phyloP scores from a whole-genome alignment of 2,797 vertebrate genomes.

The Hozukius guyotensis region DNA sequence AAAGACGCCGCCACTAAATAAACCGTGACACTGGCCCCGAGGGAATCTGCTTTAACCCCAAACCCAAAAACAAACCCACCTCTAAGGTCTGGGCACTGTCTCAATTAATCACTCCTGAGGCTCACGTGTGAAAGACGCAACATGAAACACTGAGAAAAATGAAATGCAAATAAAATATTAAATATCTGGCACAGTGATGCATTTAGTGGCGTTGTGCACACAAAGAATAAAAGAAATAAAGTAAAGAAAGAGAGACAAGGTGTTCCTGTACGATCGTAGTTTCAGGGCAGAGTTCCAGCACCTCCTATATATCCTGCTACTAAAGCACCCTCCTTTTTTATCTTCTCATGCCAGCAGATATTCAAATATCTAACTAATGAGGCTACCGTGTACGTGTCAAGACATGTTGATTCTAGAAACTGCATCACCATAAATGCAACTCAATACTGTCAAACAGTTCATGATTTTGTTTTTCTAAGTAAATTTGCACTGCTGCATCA shows the following conservation, averaged over 20 bases:
- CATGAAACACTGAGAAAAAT: not conserved
- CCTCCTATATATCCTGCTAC: slow-evolving; percentile 15
- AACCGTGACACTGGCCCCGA: slow-evolving; percentile 33
- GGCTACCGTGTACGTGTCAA: not conserved
- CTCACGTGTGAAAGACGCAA: slow-evolving; percentile 10
- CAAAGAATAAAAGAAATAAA: not conserved
- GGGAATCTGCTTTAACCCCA: slow-evolving; percentile 58
- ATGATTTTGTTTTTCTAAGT: not conserved
- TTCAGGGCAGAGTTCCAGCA: slow-evolving; percentile 56
- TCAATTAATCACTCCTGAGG: slow-evolving; percentile 33
- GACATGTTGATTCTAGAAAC: slow-evolving; percentile 14
- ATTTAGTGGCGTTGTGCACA: not conserved
- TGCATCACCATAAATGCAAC: slow-evolving; percentile 1
- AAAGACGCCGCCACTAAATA: slow-evolving; percentile 35
- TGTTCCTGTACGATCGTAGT: slow-evolving; percentile 56
- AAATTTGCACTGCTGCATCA: not conserved
- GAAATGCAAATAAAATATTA: not conserved
- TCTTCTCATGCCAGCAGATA: slow-evolving; percentile 20
- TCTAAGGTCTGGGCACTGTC: slow-evolving; percentile 39
- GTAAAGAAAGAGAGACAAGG: slow-evolving; percentile 33
- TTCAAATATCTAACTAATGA: slow-evolving; percentile 33
- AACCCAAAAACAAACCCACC: slow-evolving; percentile 53
- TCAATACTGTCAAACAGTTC: slow-evolving; percentile 10
- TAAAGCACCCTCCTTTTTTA: slow-evolving; percentile 15
- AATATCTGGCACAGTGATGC: not conserved